phyloP scores from a whole-genome alignment of 2,888 invertebrate species.

The Pachliopta kotzebuea region DNA sequence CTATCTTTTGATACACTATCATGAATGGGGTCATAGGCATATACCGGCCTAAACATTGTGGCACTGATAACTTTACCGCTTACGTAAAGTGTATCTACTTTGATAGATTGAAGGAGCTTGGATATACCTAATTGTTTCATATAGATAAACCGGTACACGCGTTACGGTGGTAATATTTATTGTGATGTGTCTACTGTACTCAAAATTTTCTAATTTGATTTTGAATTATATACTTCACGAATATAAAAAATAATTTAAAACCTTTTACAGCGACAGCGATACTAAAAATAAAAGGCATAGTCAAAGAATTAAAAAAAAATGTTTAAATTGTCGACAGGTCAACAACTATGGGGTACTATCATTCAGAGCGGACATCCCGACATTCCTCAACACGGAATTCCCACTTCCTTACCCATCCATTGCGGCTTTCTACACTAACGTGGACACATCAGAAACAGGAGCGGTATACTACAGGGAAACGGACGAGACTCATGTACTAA shows the following conservation, averaged over 20 bases:
- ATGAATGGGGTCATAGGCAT: constrained; percentile 41
- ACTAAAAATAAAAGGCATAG: no score
- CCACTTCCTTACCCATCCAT: constrained; percentile 94
- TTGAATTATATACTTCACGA: no score
- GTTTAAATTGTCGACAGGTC: constrained; percentile 81
- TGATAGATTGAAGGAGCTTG: constrained; percentile 9
- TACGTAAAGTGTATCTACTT: constrained; percentile 28
- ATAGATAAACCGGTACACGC: constrained; percentile 2
- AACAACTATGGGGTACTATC: constrained; percentile 95
- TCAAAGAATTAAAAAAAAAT: not conserved
- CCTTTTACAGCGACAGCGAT: no score
- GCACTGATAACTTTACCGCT: constrained; percentile 14
- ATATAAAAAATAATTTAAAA: no score
- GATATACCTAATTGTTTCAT: constrained; percentile 11
- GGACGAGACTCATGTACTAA: constrained; percentile 79
- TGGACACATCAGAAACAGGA: constrained; percentile 89
- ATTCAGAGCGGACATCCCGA: constrained; percentile 92
- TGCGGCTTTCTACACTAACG: constrained; percentile 94
- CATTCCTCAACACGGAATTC: constrained; percentile 93
- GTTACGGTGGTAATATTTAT: not conserved
- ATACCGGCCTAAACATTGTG: constrained; percentile 32
- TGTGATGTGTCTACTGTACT: no score
- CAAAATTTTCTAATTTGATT: no score
- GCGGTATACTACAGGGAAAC: constrained; percentile 87
- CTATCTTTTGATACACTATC: constrained; percentile 40